Conservation (phyloP, 2,113 vertebrate species). For the Elaphurus davidianus region DNA sequence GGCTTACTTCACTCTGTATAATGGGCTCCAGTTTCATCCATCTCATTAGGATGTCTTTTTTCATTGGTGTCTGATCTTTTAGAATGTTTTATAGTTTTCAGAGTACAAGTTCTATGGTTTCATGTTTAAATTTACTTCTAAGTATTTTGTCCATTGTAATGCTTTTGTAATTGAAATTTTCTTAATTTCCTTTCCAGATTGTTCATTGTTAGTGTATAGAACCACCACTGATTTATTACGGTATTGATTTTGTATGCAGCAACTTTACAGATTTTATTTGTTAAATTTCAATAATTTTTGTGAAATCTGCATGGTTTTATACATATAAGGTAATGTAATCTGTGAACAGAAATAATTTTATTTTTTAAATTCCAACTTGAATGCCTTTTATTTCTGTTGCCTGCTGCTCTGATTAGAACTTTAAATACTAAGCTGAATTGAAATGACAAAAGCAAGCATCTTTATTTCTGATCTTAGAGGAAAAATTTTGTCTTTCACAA, state of each 20-base stretch:
- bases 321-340: background rate
- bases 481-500: background rate
- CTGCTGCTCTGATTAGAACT: background rate
- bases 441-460: background rate
- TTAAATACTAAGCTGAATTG: background rate
- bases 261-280: background rate
- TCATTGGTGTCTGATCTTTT: background rate
- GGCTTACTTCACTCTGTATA: too few species aligned
- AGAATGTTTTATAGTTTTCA: background rate
- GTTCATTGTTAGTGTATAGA: background rate
- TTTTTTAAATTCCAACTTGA: background rate
- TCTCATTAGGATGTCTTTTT: background rate
- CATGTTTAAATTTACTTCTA: background rate
- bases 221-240: background rate
- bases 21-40: too few species aligned
- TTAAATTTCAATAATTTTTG: background rate
- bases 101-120: background rate
- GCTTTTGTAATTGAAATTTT: background rate
- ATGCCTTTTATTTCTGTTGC: background rate
- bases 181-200: background rate
- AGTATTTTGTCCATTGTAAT: background rate
- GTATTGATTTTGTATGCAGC: background rate
- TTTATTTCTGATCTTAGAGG: background rate
- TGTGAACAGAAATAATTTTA: background rate
- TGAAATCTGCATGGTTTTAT: background rate